Base-by-base conservation (phyloP, 2,888 invertebrate species). In the Agonopterix subpropinquella region DNA sequence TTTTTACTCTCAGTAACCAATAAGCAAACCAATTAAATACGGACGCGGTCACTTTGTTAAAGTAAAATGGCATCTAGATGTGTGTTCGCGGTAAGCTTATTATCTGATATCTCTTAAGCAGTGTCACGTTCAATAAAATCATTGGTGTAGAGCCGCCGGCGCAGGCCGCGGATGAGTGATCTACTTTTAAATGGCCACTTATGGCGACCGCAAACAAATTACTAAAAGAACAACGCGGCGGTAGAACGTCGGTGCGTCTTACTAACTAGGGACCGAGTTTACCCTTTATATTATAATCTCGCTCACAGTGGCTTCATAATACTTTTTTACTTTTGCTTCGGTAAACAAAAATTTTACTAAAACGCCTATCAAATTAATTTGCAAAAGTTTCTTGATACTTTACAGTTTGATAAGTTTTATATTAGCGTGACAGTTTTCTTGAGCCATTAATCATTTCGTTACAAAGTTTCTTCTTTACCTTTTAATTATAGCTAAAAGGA, bases 61-160 rank as follows among this genome's bases (percentile, higher is more conserved):
- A 62, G 60, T 73, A 72, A 56, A 78, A 78, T 73, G 68, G 69
- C 74, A 77, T 71, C 75, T 63, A 73, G 77, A 77, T 79, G 67
- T 71, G 66, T 67, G 74, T 73, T 64, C 62, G 70, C 69, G 70
- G 70, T 70, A 57, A 67, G 55, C 70, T 73, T 73, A 74, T 70
- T 71, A 80, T 80, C 80, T 73, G 76, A 76, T 75, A 73, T 76
- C 71, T 77, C 76, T 71, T 73, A 73, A 81, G 77, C 71, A 74
- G 77, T 77, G 83, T 82, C 84, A 77, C 71, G 73, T 77, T 70
- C 66, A 64, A 79, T 80, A 70, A 80, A 78, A 77, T 74, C 74
- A 70, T 70, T 64, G 65, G 65, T 59, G 70, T 67, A 66, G 66
- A 63, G 64, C 61, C 54, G 55, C 56, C 54, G 57, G 63, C 39